Base-by-base conservation (phyloP, 1,140 invertebrate species). In the Drosophila hydei region DNA sequence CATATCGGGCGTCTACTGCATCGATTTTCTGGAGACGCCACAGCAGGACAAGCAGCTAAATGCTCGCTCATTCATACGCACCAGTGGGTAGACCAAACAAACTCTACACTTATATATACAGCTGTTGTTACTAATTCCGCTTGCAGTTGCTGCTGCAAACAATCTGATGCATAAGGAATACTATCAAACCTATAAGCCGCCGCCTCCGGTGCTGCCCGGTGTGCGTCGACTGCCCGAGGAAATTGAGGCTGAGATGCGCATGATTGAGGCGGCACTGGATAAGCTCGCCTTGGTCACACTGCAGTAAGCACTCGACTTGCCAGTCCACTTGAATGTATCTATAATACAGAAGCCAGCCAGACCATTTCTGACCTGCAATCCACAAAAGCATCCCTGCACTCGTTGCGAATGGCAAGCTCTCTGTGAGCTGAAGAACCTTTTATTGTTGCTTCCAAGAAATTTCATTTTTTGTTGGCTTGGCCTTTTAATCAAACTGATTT, bases 221-320 rank as follows among this genome's bases (percentile, higher is more conserved):
- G 93, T 94, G 8, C 93, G 94, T 18, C 93, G 95, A 59, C 93
- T 94, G 5, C 96, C 96, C 0, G 96, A 97, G 92, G 95, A 96
- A 74, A 96, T 96, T 54, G 96, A 97, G 77, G 94, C 94, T 0
- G 96, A 97, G 79, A 94, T 96, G 76, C 95, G 95, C 79, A 93
- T 93, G 76, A 92, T 95, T 12, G 96, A 97, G 73, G 93, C 93
- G 16, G 94, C 96, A 19, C 93, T 96, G 80, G 95, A 96, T 76
- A 95, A 95, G 73, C 92, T 97, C 11, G 94, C 94, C 2, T 83
- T 95, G 6, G 93, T 96, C 30, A 94, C 94, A 25, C 93, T 97
- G 19, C 94, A 95, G 96, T 96, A 89, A 92, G 92, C 91, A 4
- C 16, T 30, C 50, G 5, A 4, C 9, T 33, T 45, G 14, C 6